Evolutionary conservation across 2,113 vertebrate species (phyloP), one percentile per base, ranked within the genome.

Genomic region (Amblyornis subalaris): DNA sequence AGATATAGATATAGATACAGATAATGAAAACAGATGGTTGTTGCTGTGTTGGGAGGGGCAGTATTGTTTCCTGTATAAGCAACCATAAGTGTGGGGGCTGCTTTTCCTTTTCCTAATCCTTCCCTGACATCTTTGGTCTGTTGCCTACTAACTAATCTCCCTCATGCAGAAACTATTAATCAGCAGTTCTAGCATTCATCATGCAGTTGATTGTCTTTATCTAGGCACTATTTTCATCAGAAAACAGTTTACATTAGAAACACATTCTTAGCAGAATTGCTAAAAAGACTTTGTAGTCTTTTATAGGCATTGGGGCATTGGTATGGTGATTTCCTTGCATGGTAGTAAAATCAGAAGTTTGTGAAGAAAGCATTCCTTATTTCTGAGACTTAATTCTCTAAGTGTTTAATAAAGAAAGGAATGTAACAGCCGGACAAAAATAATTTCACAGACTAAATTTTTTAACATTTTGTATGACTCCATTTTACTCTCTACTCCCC

Each of bases 111-210:
- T 70, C 47, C 47, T 88, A 93, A 91, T 91, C 88, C 58, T 91
- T 89, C 38, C 29, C 87, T 88, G 75, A 85, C 62, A 93, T 88
- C 51, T 62, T 78, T 76, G 48, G 55, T 84, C 70, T 74, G 81
- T 93, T 95, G 78, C 89, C 62, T 95, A 57, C 80, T 88, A 94
- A 70, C 83, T 86, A 93, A 93, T 66, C 79, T 92, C 66, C 24
- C 60, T 88, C 72, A 74, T 70, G 31, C 69, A 84, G 77, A 70
- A 96, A 77, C 47, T 86, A 80, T 93, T 83, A 92, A 88, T 71
- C 35, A 70, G 35, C 48, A 83, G 55, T 65, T 77, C 48, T 93
- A 89, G 33, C 26, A 51, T 67, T 93, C 89, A 85, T 78, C 7
- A 28, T 42, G 48, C 40, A 66, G 60, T 26, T 76, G 67, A 66